Conservation (phyloP, 2,888 invertebrate species). For the Biston betularia region DNA sequence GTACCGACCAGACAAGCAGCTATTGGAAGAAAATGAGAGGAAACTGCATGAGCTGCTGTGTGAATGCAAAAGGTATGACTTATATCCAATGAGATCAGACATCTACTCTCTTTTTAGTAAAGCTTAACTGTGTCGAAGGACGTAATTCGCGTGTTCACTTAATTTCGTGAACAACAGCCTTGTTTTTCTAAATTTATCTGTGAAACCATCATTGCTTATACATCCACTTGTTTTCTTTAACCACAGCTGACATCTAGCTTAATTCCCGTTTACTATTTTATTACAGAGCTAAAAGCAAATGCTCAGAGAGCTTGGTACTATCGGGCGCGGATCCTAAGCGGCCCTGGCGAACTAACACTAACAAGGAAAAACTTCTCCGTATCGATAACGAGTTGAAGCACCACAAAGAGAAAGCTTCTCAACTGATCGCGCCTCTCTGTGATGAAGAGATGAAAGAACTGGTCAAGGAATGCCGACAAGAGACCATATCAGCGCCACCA, state of each 20-base stretch:
- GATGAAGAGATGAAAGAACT: constrained; percentile 67
- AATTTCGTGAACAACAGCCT: too few species aligned
- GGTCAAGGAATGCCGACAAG: constrained; percentile 63
- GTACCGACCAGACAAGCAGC: constrained; percentile 61
- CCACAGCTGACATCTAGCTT: not conserved
- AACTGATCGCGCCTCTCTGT: constrained; percentile 61
- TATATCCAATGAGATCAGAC: not conserved
- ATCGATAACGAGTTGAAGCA: constrained; percentile 71
- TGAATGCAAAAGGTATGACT: constrained; percentile 62
- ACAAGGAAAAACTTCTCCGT: constrained; percentile 70
- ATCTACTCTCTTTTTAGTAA: too few species aligned
- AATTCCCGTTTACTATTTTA: constrained; percentile 22
- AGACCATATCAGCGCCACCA: constrained; percentile 47
- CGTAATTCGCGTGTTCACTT: too few species aligned
- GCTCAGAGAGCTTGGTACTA: constrained; percentile 42
- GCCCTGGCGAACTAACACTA: constrained; percentile 76
- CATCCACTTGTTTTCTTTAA: too few species aligned
- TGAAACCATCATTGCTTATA: too few species aligned
- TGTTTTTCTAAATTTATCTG: too few species aligned
- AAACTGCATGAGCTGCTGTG: constrained; percentile 63
- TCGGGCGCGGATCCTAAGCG: constrained; percentile 64
- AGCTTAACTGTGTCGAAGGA: too few species aligned
- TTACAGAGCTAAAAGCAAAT: constrained; percentile 59
- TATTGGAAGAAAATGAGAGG: constrained; percentile 70
- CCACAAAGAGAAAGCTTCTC: constrained; percentile 64